A percentile compares a stretch with the other conserved stretches of the same genome.
These are phyloP conservation scores for Himalopsyche kuldschensis DNA, from an alignment of 2,888 invertebrate species.

Conservation along the genomic window DNA sequence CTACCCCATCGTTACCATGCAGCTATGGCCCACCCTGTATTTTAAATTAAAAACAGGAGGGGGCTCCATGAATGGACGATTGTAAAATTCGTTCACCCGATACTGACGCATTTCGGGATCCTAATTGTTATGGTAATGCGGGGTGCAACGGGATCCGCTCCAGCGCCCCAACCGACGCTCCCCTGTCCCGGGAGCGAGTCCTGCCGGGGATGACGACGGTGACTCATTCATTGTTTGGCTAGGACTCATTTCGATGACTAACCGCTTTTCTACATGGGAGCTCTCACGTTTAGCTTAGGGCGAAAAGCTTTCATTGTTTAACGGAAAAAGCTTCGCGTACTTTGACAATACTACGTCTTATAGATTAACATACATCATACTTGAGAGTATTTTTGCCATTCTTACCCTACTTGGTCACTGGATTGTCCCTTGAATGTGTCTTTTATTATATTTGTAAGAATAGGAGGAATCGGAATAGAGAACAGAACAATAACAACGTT, in stretches of 20 bases:
- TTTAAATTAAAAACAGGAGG: neutral
- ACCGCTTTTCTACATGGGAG: neutral
- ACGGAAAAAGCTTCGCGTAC: neutral
- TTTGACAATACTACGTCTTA: neutral
- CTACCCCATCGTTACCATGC: too few relatives aligned
- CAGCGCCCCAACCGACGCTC: neutral
- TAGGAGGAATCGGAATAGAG: too few relatives aligned
- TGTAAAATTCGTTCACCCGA: neutral
- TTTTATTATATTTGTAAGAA: neutral
- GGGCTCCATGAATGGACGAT: neutral
- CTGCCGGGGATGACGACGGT: neutral
- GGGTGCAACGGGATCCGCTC: neutral
- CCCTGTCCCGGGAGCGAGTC: neutral
- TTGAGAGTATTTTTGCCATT: neutral
- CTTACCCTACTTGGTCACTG: neutral
- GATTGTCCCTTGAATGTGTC: neutral
- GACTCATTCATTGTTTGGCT: neutral
- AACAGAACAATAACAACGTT: too few relatives aligned
- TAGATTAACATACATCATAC: neutral
- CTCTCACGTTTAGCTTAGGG: neutral
- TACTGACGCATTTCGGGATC: neutral
- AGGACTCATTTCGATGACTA: neutral
- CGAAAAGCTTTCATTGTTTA: neutral
- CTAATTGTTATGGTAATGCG: constrained; percentile 1
- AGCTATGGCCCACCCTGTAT: neutral